Evolutionary conservation across 2,797 vertebrate genomes (phyloP).

Genomic region (Arnoldichthys spilopterus): DNA sequence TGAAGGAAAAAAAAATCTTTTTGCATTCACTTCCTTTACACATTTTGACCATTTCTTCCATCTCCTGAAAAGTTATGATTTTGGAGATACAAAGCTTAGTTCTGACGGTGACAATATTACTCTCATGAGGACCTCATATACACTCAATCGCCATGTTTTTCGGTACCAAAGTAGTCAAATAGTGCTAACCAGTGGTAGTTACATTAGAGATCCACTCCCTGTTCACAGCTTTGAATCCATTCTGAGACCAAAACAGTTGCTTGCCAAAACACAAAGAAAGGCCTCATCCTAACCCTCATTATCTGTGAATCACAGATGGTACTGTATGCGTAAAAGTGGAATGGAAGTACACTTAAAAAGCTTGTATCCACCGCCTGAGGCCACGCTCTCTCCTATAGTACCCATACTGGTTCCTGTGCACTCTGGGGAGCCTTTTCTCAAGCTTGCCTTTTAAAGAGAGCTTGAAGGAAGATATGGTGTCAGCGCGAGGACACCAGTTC

Average conservation of each 20-base stretch:
- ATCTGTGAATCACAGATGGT: constrained; percentile 46
- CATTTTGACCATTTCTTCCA: too few species aligned
- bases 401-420: constrained; percentile 10
- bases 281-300: constrained; percentile 33
- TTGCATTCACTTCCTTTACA: too few species aligned
- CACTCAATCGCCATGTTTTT: too few species aligned
- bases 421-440: constrained; percentile 12
- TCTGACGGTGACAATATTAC: too few species aligned
- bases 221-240: neutral
- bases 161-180: too few species aligned
- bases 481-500: constrained; percentile 16
- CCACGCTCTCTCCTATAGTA: neutral
- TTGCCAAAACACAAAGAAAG: constrained; percentile 12
- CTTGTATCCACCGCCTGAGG: constrained; percentile 25
- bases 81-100: too few species aligned
- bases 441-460: constrained; percentile 25
- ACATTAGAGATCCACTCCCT: neutral
- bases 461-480: constrained; percentile 16
- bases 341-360: constrained; percentile 44
- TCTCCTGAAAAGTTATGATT: too few species aligned
- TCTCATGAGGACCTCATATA: too few species aligned
- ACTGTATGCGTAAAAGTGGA: constrained; percentile 26
- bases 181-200: neutral
- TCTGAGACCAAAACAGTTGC: neutral
- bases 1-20: too few species aligned